These are phyloP conservation scores for Taeniopygia guttata DNA, from an alignment of 2,797 vertebrate species.

Conservation along the genomic window DNA sequence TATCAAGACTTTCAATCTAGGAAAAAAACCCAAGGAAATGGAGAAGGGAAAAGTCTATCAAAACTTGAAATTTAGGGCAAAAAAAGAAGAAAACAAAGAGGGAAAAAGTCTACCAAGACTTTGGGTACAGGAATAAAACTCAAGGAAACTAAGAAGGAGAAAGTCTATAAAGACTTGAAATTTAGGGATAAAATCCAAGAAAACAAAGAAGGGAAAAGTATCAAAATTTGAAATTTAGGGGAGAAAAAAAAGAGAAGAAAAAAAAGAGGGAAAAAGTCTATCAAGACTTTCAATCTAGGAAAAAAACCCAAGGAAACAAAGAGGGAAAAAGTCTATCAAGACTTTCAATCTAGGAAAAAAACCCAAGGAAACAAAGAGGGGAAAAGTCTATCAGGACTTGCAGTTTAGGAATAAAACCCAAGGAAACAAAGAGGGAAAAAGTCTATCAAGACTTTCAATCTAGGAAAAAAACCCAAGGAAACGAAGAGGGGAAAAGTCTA, in stretches of 20 bases:
- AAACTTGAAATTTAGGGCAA: background rate
- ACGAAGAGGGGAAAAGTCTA: background rate
- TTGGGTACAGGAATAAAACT: too few relatives aligned
- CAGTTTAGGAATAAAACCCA: too few relatives aligned
- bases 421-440: background rate
- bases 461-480: background rate
- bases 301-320: background rate
- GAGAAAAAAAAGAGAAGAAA: too few relatives aligned
- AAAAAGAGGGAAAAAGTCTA: background rate
- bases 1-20: accelerated
- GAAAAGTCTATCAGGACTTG: background rate
- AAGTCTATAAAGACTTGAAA: background rate
- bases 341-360: background rate
- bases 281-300: accelerated
- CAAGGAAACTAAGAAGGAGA: background rate
- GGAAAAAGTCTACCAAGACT: background rate
- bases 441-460: accelerated
- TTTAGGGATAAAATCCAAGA: background rate
- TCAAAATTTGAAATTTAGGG: background rate
- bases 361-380: too few relatives aligned
- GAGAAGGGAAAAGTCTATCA: background rate
- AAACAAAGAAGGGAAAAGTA: background rate
- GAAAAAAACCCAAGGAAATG: background rate
- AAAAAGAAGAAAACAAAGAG: background rate
- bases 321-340: background rate